Percentiles rank a stretch among this genome's conserved stretches.
Conservation (phyloP, 2,113 vertebrate species). For the Gracilinanus agilis region DNA sequence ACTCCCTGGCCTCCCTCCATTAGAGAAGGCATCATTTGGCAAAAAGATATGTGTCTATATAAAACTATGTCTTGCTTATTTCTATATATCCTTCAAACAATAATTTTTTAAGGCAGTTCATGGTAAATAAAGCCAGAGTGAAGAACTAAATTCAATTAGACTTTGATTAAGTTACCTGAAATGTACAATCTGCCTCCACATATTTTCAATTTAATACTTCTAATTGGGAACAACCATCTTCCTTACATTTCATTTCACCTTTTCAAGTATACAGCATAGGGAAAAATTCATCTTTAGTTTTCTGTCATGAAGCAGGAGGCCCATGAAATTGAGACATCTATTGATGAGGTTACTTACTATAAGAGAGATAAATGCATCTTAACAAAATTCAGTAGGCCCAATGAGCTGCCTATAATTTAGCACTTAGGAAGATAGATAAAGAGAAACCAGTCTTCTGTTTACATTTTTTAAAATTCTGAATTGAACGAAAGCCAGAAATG, state of each 20-base stretch:
- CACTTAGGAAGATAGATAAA: neutral
- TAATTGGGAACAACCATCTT: neutral
- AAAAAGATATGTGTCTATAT: too few species aligned
- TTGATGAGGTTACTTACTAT: neutral
- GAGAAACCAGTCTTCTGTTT: neutral
- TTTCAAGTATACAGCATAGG: neutral
- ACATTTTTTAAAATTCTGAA: neutral
- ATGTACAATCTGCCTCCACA: neutral
- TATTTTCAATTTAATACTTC: conserved; percentile 5
- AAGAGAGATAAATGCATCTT: neutral
- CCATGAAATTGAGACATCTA: neutral
- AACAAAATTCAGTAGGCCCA: neutral
- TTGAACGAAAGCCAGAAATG: neutral
- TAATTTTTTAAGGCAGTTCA: neutral
- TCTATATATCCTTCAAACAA: too few species aligned
- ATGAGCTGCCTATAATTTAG: neutral
- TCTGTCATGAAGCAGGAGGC: neutral
- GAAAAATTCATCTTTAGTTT: neutral
- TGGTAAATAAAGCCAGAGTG: neutral
- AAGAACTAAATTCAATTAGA: neutral
- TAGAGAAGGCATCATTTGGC: too few species aligned
- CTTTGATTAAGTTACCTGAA: neutral
- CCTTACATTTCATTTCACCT: conserved; percentile 3
- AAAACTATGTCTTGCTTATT: neutral
- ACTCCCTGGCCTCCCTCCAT: too few species aligned